These are phyloP conservation scores for Tachuris rubrigastra DNA, from an alignment of 2,113 vertebrate species.

Conservation along the genomic window DNA sequence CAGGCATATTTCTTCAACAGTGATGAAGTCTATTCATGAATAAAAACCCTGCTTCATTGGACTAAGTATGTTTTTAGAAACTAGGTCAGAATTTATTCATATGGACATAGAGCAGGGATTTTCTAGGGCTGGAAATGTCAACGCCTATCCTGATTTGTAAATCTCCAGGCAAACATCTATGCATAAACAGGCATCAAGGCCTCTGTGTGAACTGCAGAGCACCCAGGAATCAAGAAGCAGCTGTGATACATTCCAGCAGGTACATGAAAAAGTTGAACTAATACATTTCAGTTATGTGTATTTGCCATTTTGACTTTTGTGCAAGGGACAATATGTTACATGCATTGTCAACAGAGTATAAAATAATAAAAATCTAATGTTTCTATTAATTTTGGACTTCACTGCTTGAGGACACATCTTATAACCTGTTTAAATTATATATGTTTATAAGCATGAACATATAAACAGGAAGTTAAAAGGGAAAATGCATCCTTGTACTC, in stretches of 20 bases:
- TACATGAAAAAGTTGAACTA: not conserved
- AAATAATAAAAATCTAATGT: not conserved
- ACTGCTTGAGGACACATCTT: not conserved
- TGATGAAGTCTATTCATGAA: conserved; percentile 46
- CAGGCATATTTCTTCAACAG: conserved; percentile 39
- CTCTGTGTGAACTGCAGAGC: conserved; percentile 12
- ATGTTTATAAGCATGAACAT: not conserved
- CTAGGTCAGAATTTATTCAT: conserved; percentile 62
- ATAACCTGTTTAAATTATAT: not conserved
- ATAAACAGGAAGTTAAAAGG: not conserved
- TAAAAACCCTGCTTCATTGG: conserved; percentile 48
- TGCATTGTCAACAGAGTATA: not conserved
- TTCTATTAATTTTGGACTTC: not conserved
- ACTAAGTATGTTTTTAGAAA: conserved; percentile 62
- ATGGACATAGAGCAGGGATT: conserved; percentile 50
- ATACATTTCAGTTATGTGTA: not conserved
- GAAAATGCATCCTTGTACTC: not conserved
- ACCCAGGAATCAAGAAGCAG: not conserved
- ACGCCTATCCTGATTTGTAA: conserved; percentile 58
- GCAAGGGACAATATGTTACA: not conserved
- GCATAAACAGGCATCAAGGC: not conserved
- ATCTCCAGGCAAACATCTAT: conserved; percentile 27
- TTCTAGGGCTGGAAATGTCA: conserved; percentile 64
- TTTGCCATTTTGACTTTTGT: not conserved
- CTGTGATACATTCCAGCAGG: conserved; percentile 14